phyloP scores from a whole-genome alignment of 2,888 invertebrate genomes.

The Villa cingulata region DNA sequence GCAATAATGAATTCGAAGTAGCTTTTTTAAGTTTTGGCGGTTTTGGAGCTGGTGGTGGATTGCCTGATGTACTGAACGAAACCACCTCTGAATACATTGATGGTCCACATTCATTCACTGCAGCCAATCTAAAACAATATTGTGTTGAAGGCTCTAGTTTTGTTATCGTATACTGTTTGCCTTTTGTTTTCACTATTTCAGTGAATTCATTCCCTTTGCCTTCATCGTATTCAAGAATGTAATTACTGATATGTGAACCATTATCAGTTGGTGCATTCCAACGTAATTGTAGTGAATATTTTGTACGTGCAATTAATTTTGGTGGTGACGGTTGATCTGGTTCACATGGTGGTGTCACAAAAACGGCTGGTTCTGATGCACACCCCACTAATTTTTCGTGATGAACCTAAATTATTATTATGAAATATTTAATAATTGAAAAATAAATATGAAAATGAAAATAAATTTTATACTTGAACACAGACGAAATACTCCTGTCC shows the following conservation, averaged over 20 bases:
- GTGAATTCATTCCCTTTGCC: conserved; percentile 51
- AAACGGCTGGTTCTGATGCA: conserved; percentile 63
- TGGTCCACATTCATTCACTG: conserved; percentile 67
- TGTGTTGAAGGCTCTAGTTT: conserved; percentile 65
- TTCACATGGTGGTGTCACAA: conserved; percentile 68
- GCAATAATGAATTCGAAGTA: conserved; percentile 47
- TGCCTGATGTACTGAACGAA: conserved; percentile 60
- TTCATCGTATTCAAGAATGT: conserved; percentile 64
- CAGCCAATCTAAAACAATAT: conserved; percentile 71
- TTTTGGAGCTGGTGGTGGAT: conserved; percentile 63
- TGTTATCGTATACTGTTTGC: conserved; percentile 59
- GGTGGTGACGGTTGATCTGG: conserved; percentile 66
- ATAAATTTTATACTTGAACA: conserved; percentile 45
- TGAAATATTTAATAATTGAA: neutral
- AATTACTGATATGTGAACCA: conserved; percentile 63
- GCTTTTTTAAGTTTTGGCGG: conserved; percentile 58
- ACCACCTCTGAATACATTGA: conserved; percentile 57
- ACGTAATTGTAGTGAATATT: conserved; percentile 54
- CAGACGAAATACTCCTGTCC: conserved; percentile 79
- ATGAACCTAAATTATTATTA: conserved; percentile 20
- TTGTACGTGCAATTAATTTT: conserved; percentile 55
- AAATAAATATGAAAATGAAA: no score
- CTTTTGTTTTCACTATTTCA: conserved; percentile 59
- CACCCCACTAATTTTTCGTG: conserved; percentile 61
- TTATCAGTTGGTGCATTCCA: conserved; percentile 65